phyloP scores from a whole-genome alignment of 2,113 vertebrate species.

The Eulemur rufifrons region DNA sequence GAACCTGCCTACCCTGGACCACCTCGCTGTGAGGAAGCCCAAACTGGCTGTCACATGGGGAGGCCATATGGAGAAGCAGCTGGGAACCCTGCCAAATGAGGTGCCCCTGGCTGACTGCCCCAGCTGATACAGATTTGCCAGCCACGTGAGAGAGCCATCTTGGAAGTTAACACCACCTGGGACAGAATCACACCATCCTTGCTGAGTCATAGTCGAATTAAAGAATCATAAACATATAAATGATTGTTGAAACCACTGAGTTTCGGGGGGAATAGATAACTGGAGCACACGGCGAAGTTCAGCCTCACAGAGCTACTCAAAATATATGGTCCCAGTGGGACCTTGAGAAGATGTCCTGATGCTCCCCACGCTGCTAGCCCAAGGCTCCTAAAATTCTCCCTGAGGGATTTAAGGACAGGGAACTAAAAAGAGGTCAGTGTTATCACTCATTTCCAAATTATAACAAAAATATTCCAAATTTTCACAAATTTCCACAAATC shows the following conservation, averaged over 20 bases:
- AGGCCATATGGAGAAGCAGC: background rate
- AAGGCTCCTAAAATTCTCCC: background rate
- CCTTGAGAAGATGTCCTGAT: background rate
- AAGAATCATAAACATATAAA: background rate
- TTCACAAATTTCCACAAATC: background rate
- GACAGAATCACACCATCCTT: background rate
- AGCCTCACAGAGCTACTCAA: background rate
- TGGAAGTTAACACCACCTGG: background rate
- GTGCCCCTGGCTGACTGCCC: background rate
- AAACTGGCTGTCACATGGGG: background rate
- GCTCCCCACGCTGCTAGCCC: background rate
- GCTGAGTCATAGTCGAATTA: background rate
- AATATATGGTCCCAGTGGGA: background rate
- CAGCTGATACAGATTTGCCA: background rate
- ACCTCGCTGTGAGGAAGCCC: background rate
- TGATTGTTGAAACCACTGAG: background rate
- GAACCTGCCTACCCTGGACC: background rate
- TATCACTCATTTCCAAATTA: background rate
- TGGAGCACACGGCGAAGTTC: background rate
- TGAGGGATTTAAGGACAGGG: background rate
- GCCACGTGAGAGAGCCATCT: background rate
- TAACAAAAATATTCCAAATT: background rate
- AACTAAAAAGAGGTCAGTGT: background rate
- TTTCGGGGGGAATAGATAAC: background rate
- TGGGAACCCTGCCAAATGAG: background rate